Conservation (phyloP, 2,113 vertebrate species). For the Hippocampus comes region DNA sequence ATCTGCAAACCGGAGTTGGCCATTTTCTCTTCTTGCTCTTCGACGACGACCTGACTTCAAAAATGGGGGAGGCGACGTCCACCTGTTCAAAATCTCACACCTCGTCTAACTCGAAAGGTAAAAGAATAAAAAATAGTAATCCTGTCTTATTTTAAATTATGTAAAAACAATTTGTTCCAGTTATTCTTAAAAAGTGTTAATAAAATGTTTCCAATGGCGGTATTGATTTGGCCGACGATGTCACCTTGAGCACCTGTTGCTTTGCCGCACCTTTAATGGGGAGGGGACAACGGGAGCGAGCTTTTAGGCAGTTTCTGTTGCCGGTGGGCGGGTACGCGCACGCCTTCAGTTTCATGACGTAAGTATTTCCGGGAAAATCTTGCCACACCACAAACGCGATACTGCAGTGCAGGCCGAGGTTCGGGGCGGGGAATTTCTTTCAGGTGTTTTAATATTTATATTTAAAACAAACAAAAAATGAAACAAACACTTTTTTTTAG, state of each 20-base stretch:
- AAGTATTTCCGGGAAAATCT: constrained; percentile 5
- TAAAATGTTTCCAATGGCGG: background rate
- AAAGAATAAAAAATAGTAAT: background rate
- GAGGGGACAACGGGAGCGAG: constrained; percentile 45
- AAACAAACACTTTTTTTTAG: too few relatives aligned
- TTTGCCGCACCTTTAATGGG: constrained; percentile 61
- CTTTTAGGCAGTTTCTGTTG: constrained; percentile 53
- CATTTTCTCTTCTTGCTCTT: constrained; percentile 63
- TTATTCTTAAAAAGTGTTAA: background rate
- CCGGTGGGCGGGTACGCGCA: constrained; percentile 60
- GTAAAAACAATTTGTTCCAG: background rate
- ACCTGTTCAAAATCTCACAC: constrained; percentile 21
- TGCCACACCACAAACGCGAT: background rate
- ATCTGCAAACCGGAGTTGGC: constrained; percentile 84
- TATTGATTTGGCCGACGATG: background rate
- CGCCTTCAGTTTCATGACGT: constrained; percentile 65
- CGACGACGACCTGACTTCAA: background rate
- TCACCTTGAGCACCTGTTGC: constrained; percentile 59
- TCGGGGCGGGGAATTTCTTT: background rate
- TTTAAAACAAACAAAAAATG: too few relatives aligned
- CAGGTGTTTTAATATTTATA: background rate
- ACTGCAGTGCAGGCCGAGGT: background rate
- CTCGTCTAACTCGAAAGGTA: background rate
- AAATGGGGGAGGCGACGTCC: constrained; percentile 26
- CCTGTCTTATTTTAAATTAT: background rate